A percentile compares a stretch with the other conserved stretches of the same genome.
These are phyloP conservation scores for Caenorhabditis briggsae DNA, from an alignment of 1,140 invertebrate genomes.

Conservation along the genomic window DNA sequence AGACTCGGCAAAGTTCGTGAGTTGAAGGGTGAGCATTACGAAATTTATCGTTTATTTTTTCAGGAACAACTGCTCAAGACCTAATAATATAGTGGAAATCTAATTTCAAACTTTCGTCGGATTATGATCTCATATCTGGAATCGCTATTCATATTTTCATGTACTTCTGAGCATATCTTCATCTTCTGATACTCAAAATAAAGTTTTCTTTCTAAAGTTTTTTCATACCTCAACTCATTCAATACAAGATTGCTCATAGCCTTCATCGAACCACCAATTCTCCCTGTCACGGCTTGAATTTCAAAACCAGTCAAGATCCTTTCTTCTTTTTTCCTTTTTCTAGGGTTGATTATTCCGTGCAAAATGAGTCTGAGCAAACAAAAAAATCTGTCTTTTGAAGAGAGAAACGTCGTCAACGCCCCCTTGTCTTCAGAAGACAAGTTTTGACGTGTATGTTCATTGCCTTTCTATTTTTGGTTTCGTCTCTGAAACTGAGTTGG, in stretches of 20 bases:
- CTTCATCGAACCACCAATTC: neutral
- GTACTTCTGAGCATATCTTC: too few relatives aligned
- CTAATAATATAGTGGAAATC: neutral
- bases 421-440: constrained; percentile 18
- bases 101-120: neutral
- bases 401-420: constrained; percentile 17
- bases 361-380: constrained; percentile 49
- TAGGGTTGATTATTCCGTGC: constrained; percentile 31
- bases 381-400: constrained; percentile 28
- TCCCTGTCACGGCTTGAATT: constrained; percentile 15
- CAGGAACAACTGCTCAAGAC: constrained; percentile 35
- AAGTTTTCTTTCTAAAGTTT: too few relatives aligned
- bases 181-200: too few relatives aligned
- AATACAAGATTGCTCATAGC: neutral
- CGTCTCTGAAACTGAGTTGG: neutral
- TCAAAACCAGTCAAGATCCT: constrained; percentile 19
- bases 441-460: neutral
- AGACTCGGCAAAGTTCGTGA: constrained; percentile 17
- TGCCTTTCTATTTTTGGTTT: neutral
- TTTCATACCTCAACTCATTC: neutral
- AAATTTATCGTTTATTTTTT: neutral
- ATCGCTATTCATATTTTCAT: too few relatives aligned
- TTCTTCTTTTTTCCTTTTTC: neutral
- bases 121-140: too few relatives aligned
- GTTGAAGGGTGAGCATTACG: neutral